Base-by-base conservation (phyloP, 2,113 vertebrate genomes). In the Microtus ochrogaster region DNA sequence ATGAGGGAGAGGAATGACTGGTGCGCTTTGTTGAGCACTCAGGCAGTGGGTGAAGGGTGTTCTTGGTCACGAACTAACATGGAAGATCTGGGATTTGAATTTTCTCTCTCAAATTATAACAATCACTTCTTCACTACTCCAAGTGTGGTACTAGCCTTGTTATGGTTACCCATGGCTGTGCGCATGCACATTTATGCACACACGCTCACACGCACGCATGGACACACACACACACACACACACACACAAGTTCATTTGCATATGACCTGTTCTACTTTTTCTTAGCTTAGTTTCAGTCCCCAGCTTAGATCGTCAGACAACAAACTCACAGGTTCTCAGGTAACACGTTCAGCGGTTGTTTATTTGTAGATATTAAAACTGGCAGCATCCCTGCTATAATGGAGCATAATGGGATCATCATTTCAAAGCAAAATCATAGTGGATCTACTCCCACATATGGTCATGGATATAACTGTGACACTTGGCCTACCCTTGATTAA, bases 361-460 rank as follows among this genome's bases (percentile, higher is more conserved):
- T 47, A 89, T 92, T 95, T 82, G n/a, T 61, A 77, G 66, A 92
- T 70, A 91, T 47, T 78, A 91, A 96, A 92, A 89, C 21, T 96
- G 94, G 61, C 10, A 1, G 65, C 10, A 12, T 78, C 85, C 41
- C 72, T 92, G 26, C 30, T 92, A 5, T 94, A 95, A 92, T 89
- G 16, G n/a, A 94, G 74, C 21, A 52, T 81, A 96, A 94, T 81
- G 21, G 41, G 22, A 89, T 13, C 47, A 72, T 90, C 91, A 96
- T 65, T 93, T 30, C 90, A 66, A 2, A 89, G 76, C 33, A 95
- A 94, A 94, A 76, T 94, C 52, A 77, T 14, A 52, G 65, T 68
- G 76, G 94, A 76, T 39, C 17, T 61, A 61, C 49, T 81, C 44
- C 49, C 72, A 77, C 89, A 93, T 79, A 72, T 68, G 77, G 65